phyloP scores from a whole-genome alignment of 2,113 vertebrate species.

The Vireo altiloquus region DNA sequence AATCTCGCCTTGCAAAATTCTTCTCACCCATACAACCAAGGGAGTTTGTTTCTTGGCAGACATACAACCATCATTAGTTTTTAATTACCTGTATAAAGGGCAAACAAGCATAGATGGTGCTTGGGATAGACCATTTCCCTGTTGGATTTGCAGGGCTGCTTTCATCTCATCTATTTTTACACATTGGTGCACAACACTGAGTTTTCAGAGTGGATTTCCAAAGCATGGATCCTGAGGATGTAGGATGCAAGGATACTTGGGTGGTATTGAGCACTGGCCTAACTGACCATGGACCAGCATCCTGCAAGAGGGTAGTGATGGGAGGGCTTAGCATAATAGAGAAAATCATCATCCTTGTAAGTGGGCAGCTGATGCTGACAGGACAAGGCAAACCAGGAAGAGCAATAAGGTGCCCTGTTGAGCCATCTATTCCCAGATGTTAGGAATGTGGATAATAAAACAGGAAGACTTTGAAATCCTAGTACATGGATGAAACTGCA shows the following conservation, averaged over 20 bases:
- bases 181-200: background rate
- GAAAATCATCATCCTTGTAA: background rate
- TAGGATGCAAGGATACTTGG: background rate
- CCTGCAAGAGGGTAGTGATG: background rate
- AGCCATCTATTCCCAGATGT: background rate
- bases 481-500: background rate
- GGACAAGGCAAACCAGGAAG: background rate
- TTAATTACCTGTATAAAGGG: conserved; percentile 15
- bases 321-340: background rate
- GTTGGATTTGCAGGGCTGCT: background rate
- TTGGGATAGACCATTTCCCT: background rate
- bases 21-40: background rate
- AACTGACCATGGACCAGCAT: background rate
- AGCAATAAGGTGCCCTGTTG: background rate
- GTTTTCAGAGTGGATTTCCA: background rate
- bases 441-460: background rate
- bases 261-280: background rate
- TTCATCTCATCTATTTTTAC: background rate
- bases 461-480: background rate
- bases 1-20: conserved; percentile 21
- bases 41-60: conserved; percentile 33
- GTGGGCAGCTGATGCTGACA: background rate
- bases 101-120: background rate
- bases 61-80: background rate
- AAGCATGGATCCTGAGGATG: background rate